phyloP scores from a whole-genome alignment of 2,797 vertebrate species.

The Rhodeus uyekii region DNA sequence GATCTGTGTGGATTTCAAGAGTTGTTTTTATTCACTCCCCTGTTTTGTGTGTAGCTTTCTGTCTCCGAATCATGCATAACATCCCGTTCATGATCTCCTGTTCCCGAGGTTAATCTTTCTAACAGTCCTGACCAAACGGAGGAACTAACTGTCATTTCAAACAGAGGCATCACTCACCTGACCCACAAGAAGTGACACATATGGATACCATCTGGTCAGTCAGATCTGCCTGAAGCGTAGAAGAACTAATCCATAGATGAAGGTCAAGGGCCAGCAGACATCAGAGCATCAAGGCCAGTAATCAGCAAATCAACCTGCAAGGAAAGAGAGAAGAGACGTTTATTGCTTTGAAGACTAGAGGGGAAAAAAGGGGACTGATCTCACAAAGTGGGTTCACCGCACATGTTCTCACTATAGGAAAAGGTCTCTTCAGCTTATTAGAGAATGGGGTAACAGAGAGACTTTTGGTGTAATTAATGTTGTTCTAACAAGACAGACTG shows the following conservation, averaged over 20 bases:
- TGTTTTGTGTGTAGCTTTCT: background rate
- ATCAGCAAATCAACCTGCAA: constrained; percentile 43
- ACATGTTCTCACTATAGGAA: constrained; percentile 1
- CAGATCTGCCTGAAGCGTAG: constrained; percentile 38
- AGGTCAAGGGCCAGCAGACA: constrained; percentile 19
- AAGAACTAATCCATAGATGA: constrained; percentile 53
- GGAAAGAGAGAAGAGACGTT: constrained; percentile 15
- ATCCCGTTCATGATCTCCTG: background rate
- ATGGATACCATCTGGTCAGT: constrained; percentile 54
- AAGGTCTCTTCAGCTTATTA: constrained; percentile 16
- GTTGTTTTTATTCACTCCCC: background rate
- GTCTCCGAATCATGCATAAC: constrained; percentile 10
- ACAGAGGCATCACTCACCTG: constrained; percentile 52
- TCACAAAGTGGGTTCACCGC: constrained; percentile 16
- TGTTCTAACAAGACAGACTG: constrained; percentile 15
- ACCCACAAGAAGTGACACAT: constrained; percentile 36
- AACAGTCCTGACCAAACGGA: background rate
- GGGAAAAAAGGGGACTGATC: background rate
- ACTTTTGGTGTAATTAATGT: constrained; percentile 24
- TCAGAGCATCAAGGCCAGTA: constrained; percentile 6
- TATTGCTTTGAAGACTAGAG: background rate
- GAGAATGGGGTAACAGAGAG: constrained; percentile 2
- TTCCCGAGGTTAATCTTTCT: background rate
- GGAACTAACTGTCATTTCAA: constrained; percentile 6
- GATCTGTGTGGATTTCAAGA: background rate